Conservation (phyloP, 2,797 vertebrate species). For the Gorsachius magnificus region DNA sequence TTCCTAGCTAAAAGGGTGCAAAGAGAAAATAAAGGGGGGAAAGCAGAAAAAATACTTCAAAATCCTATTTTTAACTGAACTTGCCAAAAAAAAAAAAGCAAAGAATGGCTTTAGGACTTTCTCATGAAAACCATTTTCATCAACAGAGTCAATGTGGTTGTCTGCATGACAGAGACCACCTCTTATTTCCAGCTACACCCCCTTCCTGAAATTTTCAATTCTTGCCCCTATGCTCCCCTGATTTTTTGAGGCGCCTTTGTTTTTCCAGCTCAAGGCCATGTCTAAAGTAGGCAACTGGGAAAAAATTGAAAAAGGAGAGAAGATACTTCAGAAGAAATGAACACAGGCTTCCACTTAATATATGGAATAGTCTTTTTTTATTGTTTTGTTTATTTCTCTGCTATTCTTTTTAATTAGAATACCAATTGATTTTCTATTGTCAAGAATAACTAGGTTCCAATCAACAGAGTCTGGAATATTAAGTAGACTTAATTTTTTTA, state of each 20-base stretch:
- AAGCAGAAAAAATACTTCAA: not conserved
- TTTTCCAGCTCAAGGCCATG: not conserved
- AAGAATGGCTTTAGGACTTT: not conserved
- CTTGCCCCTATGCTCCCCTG: not conserved
- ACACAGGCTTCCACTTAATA: not conserved
- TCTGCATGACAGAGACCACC: not conserved
- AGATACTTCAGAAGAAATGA: not conserved
- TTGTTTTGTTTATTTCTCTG: slow-evolving; percentile 40
- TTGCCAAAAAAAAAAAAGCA: not conserved
- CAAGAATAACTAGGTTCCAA: slow-evolving; percentile 29
- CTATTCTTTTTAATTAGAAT: slow-evolving; percentile 46
- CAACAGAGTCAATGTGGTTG: not conserved
- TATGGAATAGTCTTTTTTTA: not conserved
- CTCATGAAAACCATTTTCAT: not conserved
- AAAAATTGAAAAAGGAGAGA: not conserved
- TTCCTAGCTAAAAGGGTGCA: not conserved
- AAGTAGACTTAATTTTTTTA: slow-evolving; percentile 48
- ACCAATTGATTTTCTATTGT: slow-evolving; percentile 55
- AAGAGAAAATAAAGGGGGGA: not conserved
- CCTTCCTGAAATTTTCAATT: not conserved
- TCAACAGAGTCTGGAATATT: slow-evolving; percentile 47
- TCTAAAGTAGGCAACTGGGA: not conserved
- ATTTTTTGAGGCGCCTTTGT: not conserved
- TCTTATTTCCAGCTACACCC: not conserved
- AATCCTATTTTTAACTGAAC: not conserved